phyloP scores from a whole-genome alignment of 2,113 vertebrate species.

The Hassar affinis region DNA sequence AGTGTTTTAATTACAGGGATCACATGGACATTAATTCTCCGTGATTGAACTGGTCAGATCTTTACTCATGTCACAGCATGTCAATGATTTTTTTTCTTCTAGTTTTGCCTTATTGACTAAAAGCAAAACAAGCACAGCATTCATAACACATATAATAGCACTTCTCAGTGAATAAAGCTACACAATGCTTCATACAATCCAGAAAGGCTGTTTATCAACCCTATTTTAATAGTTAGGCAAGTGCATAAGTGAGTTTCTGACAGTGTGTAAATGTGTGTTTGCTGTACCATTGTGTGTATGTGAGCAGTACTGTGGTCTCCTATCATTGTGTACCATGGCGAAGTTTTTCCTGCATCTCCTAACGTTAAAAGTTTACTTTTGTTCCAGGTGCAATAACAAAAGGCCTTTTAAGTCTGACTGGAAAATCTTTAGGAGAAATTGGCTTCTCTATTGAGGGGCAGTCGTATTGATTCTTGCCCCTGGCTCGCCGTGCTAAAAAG shows the following conservation, averaged over 20 bases:
- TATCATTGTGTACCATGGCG: not conserved
- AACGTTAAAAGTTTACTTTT: slow-evolving; percentile 73
- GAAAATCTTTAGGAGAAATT: slow-evolving; percentile 80
- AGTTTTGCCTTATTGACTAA: slow-evolving; percentile 40
- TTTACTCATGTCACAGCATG: slow-evolving; percentile 35
- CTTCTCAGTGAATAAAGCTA: not conserved
- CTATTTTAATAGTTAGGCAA: not conserved
- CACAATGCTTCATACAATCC: slow-evolving; percentile 10
- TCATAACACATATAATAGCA: slow-evolving; percentile 9
- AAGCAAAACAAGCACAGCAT: slow-evolving; percentile 5
- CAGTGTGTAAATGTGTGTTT: slow-evolving; percentile 4
- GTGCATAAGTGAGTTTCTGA: not conserved
- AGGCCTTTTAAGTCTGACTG: slow-evolving; percentile 76
- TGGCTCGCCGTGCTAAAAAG: slow-evolving; percentile 71
- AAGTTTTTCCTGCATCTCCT: slow-evolving; percentile 50
- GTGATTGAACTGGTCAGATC: slow-evolving; percentile 44
- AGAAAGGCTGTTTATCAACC: not conserved
- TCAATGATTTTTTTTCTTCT: slow-evolving; percentile 23
- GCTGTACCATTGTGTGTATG: not conserved
- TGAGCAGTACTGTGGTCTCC: not conserved
- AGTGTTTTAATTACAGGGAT: slow-evolving; percentile 45
- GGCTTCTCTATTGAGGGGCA: slow-evolving; percentile 72
- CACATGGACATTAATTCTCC: slow-evolving; percentile 44
- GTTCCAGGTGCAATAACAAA: slow-evolving; percentile 76
- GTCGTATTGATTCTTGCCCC: slow-evolving; percentile 73